These are phyloP conservation scores for Nomada fabriciana DNA, from an alignment of 2,888 invertebrate genomes.

Conservation along the genomic window DNA sequence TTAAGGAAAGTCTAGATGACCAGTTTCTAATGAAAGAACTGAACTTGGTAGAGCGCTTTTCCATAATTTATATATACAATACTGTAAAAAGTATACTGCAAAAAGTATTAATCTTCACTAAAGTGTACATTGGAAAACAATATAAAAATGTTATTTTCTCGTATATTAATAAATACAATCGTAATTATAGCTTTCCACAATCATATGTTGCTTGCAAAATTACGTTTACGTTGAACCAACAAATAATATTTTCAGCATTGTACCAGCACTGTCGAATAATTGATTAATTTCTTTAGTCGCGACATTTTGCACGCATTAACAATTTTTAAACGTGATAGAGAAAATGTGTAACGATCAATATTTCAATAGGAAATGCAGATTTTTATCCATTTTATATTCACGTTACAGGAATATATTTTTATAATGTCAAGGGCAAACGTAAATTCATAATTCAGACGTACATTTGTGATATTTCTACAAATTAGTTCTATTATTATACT, in stretches of 20 bases:
- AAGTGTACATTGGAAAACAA: constrained; percentile 26
- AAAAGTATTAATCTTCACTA: constrained; percentile 54
- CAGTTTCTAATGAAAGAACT: constrained; percentile 37
- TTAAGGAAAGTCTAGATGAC: constrained; percentile 30
- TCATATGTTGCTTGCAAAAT: constrained; percentile 3
- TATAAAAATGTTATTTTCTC: constrained; percentile 56
- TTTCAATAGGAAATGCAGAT: constrained; percentile 29
- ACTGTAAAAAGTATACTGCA: constrained; percentile 63
- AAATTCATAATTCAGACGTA: constrained; percentile 25
- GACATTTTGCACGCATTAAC: constrained; percentile 14
- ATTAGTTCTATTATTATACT: constrained; percentile 41
- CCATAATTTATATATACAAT: constrained; percentile 41
- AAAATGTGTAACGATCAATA: constrained; percentile 18
- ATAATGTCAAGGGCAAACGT: constrained; percentile 12
- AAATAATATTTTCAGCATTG: constrained; percentile 8
- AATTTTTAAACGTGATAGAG: constrained; percentile 10
- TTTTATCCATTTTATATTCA: constrained; percentile 10
- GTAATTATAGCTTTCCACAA: constrained; percentile 10
- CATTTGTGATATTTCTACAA: constrained; percentile 49
- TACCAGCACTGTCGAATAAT: constrained; percentile 1
- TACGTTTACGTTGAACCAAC: not conserved
- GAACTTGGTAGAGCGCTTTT: constrained; percentile 40
- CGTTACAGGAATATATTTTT: constrained; percentile 18
- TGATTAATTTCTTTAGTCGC: constrained; percentile 15
- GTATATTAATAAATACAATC: constrained; percentile 54